Conservation (phyloP, 1,140 invertebrate species). For the Schlechtendalia chinensis region DNA sequence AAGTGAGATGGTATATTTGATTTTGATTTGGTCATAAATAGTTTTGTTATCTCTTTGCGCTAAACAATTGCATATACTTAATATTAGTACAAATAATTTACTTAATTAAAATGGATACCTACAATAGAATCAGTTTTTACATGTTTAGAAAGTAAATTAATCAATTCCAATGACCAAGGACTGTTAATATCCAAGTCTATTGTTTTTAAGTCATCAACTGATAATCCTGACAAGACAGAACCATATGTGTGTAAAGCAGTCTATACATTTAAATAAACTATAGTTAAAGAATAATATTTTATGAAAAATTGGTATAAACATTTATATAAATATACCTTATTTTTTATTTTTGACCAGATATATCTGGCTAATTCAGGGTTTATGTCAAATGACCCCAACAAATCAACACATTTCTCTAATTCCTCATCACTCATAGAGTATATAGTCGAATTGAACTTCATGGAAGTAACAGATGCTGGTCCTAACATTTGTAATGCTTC, state of each 20-base stretch:
- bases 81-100: neutral
- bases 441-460: neutral
- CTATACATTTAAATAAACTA: constrained; percentile 15
- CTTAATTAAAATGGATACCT: neutral
- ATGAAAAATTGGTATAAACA: neutral
- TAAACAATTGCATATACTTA: neutral
- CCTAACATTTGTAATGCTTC: constrained; percentile 38
- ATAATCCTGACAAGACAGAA: constrained; percentile 35
- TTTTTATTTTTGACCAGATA: constrained; percentile 8
- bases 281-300: neutral
- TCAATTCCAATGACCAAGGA: constrained; percentile 39
- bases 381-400: constrained; percentile 29
- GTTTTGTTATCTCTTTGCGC: constrained; percentile 22
- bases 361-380: neutral
- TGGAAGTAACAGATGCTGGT: neutral
- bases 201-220: constrained; percentile 4
- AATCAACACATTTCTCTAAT: constrained; percentile 22
- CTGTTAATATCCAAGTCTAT: constrained; percentile 20
- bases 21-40: constrained; percentile 29
- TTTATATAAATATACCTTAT: constrained; percentile 1
- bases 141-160: constrained; percentile 19
- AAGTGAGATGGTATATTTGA: neutral
- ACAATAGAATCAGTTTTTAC: neutral
- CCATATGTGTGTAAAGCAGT: constrained; percentile 34
- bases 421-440: constrained; percentile 24